Percentiles rank a stretch among this genome's conserved stretches.
These are phyloP conservation scores for Pagrus major DNA, from an alignment of 2,113 vertebrate genomes.

Conservation along the genomic window DNA sequence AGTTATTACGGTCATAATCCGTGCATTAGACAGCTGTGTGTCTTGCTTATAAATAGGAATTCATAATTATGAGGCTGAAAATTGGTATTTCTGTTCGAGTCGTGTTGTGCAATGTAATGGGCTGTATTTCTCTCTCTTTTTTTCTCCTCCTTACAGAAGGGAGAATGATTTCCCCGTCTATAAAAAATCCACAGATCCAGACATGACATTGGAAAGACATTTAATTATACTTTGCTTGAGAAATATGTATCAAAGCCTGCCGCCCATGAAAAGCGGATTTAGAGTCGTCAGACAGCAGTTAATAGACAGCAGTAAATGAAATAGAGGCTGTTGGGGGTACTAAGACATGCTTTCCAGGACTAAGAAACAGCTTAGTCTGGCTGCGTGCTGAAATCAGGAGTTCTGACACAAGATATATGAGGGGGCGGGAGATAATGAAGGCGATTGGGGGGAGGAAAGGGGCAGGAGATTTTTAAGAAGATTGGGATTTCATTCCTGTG, in stretches of 20 bases:
- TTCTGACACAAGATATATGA: slow-evolving; percentile 65
- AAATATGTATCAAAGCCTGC: slow-evolving; percentile 75
- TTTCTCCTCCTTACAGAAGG: slow-evolving; percentile 37
- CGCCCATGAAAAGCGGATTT: slow-evolving; percentile 76
- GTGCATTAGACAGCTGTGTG: slow-evolving; percentile 47
- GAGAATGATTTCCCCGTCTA: slow-evolving; percentile 60
- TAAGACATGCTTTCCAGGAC: slow-evolving; percentile 78
- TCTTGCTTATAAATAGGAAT: slow-evolving; percentile 71
- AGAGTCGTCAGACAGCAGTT: slow-evolving; percentile 73
- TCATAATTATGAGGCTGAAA: slow-evolving; percentile 66
- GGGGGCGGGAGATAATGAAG: slow-evolving; percentile 60
- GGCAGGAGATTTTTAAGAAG: slow-evolving; percentile 53
- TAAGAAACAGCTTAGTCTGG: slow-evolving; percentile 76
- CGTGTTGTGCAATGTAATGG: slow-evolving; percentile 59
- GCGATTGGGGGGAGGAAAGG: slow-evolving; percentile 19
- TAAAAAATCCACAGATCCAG: slow-evolving; percentile 73
- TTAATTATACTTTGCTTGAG: slow-evolving; percentile 79
- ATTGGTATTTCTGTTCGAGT: slow-evolving; percentile 64
- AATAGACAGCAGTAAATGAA: slow-evolving; percentile 80
- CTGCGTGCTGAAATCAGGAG: slow-evolving; percentile 64
- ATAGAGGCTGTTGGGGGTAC: slow-evolving; percentile 56
- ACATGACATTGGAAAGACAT: slow-evolving; percentile 79
- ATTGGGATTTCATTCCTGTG: slow-evolving; percentile 63
- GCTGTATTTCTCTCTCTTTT: slow-evolving; percentile 44
- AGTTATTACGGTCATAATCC: slow-evolving; percentile 64